These are phyloP conservation scores for Osmerus eperlanus DNA, from an alignment of 2,113 vertebrate genomes.

Conservation along the genomic window DNA sequence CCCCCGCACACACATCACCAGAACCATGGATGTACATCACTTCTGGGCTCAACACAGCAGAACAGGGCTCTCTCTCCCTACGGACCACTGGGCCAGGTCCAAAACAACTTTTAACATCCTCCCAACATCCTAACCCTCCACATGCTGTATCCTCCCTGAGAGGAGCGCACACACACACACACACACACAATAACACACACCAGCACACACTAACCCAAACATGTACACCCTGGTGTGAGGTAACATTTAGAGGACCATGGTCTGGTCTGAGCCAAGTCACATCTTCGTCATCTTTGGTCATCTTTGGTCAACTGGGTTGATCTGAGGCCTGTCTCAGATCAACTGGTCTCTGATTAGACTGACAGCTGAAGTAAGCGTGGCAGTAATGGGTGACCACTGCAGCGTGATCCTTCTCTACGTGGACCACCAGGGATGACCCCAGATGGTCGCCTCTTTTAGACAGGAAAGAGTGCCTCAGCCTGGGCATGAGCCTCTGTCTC, in stretches of 20 bases:
- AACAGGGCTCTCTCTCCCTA: not conserved
- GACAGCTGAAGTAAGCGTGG: too few relatives aligned
- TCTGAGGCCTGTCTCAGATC: too few relatives aligned
- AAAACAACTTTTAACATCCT: not conserved
- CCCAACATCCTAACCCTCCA: not conserved
- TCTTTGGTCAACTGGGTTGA: not conserved
- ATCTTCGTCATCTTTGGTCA: not conserved
- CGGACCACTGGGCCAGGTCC: not conserved
- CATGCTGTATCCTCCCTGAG: not conserved
- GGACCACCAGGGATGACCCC: not conserved
- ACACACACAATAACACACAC: not conserved
- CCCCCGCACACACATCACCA: not conserved
- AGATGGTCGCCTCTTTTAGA: not conserved
- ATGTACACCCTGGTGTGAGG: not conserved
- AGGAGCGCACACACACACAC: not conserved
- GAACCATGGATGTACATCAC: constrained; percentile 19
- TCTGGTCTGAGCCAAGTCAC: not conserved
- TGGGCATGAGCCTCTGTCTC: not conserved
- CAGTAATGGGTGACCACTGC: too few relatives aligned
- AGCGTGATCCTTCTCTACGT: not conserved
- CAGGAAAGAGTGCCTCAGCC: not conserved
- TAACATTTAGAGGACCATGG: not conserved
- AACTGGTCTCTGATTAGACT: too few relatives aligned
- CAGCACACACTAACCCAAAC: too few relatives aligned
- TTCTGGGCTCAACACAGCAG: constrained; percentile 18